Conservation (phyloP, 2,113 vertebrate genomes). For the Diphyllodes magnificus region DNA sequence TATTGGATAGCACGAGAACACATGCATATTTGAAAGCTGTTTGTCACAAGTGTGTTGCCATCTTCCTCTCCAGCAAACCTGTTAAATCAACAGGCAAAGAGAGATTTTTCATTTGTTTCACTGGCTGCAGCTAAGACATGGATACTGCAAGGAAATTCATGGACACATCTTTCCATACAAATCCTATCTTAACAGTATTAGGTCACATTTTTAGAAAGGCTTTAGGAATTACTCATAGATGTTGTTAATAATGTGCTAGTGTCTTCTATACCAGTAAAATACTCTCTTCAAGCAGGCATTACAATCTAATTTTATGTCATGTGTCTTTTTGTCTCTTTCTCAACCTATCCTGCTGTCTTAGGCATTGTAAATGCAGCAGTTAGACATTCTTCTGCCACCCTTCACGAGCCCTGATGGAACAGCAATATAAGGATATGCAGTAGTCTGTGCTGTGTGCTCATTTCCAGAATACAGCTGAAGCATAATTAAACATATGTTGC, state of each 20-base stretch:
- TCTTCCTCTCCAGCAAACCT: background rate
- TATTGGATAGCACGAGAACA: background rate
- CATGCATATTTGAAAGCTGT: background rate
- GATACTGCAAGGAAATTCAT: background rate
- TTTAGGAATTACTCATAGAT: background rate
- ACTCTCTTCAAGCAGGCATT: background rate
- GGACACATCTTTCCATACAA: background rate
- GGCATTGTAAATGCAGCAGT: background rate
- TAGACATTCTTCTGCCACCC: background rate
- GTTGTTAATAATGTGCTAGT: background rate
- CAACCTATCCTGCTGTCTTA: background rate
- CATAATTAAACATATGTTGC: background rate
- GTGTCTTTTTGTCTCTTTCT: background rate
- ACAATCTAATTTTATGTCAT: background rate
- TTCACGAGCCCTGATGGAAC: background rate
- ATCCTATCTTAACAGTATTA: background rate
- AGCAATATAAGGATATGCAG: background rate
- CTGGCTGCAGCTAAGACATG: background rate
- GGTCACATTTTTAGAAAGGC: background rate
- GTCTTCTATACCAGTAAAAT: background rate
- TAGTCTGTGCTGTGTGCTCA: background rate
- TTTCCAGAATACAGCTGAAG: background rate
- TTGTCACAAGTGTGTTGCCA: background rate
- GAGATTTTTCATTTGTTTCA: background rate
- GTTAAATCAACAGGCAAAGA: background rate